phyloP scores from a whole-genome alignment of 2,797 vertebrate genomes.

The Xenops minutus region DNA sequence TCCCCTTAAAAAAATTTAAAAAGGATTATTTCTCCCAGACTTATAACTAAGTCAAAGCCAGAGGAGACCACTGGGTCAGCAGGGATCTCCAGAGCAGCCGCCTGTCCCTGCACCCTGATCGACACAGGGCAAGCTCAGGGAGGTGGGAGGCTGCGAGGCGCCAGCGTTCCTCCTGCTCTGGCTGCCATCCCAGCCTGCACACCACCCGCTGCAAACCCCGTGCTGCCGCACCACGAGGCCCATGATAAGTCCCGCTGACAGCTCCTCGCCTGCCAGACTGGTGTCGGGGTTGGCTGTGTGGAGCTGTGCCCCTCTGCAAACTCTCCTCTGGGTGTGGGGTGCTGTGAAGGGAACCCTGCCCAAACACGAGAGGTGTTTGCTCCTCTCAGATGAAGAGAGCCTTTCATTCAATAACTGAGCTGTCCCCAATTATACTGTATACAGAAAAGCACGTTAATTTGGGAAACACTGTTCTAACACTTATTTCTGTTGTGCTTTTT shows the following conservation, averaged over 20 bases:
- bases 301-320: not conserved
- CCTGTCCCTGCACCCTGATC: not conserved
- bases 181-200: not conserved
- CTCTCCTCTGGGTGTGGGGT: not conserved
- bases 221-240: not conserved
- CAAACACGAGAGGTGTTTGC: rapidly evolving
- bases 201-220: not conserved
- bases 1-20: rapidly evolving
- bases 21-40: not conserved
- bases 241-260: rapidly evolving
- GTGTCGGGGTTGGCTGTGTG: rapidly evolving
- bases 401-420: not conserved
- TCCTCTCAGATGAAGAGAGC: not conserved
- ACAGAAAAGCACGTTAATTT: not conserved
- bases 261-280: not conserved
- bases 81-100: rapidly evolving
- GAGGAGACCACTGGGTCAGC: not conserved
- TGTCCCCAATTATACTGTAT: not conserved
- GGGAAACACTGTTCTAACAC: not conserved
- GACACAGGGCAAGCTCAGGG: rapidly evolving
- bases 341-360: not conserved
- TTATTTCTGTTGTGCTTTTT: not conserved
- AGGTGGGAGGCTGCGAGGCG: not conserved
- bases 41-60: not conserved
- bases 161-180: not conserved